Conservation (phyloP, 2,888 invertebrate genomes). For the Idaea dimidiata region DNA sequence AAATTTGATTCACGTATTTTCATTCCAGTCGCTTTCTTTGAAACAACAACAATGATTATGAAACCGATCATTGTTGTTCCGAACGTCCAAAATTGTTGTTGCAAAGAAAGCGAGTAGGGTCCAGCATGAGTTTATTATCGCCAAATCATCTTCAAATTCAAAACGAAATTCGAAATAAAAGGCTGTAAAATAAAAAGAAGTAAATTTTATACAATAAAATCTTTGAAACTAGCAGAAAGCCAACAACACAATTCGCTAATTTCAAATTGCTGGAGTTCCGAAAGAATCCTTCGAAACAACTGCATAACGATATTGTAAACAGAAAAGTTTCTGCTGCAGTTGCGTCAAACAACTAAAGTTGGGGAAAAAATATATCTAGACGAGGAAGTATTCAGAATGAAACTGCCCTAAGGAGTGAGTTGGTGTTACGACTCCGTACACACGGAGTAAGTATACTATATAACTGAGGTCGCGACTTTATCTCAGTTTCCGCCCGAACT, state of each 20-base stretch:
- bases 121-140: no score
- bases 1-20: no score
- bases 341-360: slow-evolving; percentile 29
- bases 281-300: slow-evolving; percentile 2
- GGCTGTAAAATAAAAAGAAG: not conserved
- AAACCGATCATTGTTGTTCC: no score
- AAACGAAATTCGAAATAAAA: not conserved
- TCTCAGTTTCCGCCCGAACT: slow-evolving; percentile 74
- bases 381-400: slow-evolving; percentile 32
- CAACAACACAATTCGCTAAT: slow-evolving; percentile 6
- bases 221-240: not conserved
- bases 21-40: no score
- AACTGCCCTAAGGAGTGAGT: slow-evolving; percentile 31
- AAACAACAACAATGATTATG: no score
- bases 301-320: slow-evolving; percentile 17
- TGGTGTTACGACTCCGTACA: slow-evolving; percentile 16
- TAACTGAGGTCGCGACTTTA: slow-evolving; percentile 72
- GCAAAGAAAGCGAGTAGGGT: no score
- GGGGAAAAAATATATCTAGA: slow-evolving; percentile 25
- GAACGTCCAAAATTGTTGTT: no score
- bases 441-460: slow-evolving; percentile 6
- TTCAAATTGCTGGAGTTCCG: not conserved
- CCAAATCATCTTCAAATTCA: no score
- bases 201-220: not conserved
- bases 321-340: slow-evolving; percentile 26